Evolutionary conservation across 1,140 invertebrate genomes (phyloP).

Genomic region (Zaprionus tsacasi): DNA sequence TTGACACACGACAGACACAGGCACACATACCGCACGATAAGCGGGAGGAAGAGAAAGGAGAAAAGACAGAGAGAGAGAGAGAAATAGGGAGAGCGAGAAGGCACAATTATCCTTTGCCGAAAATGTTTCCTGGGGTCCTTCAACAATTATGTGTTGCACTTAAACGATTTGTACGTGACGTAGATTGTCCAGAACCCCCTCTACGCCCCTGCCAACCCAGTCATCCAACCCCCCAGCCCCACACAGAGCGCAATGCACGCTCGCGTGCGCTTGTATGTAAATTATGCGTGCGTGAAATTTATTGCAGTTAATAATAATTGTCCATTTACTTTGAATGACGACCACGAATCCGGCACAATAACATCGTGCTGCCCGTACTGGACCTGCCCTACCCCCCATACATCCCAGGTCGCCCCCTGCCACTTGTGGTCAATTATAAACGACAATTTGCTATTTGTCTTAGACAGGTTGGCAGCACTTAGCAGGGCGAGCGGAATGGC

Average conservation of each 20-base stretch:
- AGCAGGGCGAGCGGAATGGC: neutral
- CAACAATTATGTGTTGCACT: slow-evolving; percentile 79
- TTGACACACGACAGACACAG: slow-evolving; percentile 54
- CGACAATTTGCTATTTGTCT: slow-evolving; percentile 76
- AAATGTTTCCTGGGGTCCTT: slow-evolving; percentile 41
- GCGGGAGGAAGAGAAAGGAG: neutral
- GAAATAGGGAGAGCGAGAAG: neutral
- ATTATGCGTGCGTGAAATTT: slow-evolving; percentile 83
- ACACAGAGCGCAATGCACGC: slow-evolving; percentile 40
- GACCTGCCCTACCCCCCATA: neutral
- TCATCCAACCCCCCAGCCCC: too few relatives aligned
- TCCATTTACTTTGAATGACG: slow-evolving; percentile 73
- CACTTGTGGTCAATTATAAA: slow-evolving; percentile 78
- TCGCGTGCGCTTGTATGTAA: slow-evolving; percentile 71
- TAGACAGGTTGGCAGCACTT: slow-evolving; percentile 51
- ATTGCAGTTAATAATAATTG: slow-evolving; percentile 83
- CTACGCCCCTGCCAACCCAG: slow-evolving; percentile 2
- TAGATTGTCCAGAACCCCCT: slow-evolving; percentile 13
- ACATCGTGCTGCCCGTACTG: slow-evolving; percentile 8
- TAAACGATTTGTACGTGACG: slow-evolving; percentile 79
- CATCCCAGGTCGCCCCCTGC: neutral
- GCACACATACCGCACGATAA: neutral
- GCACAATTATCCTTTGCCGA: slow-evolving; percentile 38
- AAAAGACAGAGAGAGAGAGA: neutral
- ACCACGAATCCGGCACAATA: slow-evolving; percentile 46